Conservation (phyloP, 2,888 invertebrate genomes). For the Lasioglossum vierecki region DNA sequence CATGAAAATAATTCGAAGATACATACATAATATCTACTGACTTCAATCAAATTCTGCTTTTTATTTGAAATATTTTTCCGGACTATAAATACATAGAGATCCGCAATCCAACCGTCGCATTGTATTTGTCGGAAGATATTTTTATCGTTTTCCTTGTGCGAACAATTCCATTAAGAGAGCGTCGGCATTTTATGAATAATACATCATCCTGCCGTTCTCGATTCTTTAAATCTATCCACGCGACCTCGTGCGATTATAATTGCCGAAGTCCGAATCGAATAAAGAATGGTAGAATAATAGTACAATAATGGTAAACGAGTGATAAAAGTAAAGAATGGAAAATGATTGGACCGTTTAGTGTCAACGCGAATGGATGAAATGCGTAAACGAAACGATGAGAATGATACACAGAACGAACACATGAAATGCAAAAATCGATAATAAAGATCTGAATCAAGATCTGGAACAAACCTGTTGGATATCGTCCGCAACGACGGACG, state of each 20-base stretch:
- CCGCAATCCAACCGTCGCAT: background rate
- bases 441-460: background rate
- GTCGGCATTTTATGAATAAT: background rate
- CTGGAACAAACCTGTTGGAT: slow-evolving; percentile 89
- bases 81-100: background rate
- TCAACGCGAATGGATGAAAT: too few relatives aligned
- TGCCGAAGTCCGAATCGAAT: background rate
- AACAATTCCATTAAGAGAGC: background rate
- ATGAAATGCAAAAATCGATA: background rate
- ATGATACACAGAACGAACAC: background rate
- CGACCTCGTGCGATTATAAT: background rate
- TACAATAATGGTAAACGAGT: too few relatives aligned
- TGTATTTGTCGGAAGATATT: background rate
- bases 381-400: background rate
- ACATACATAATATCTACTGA: too few relatives aligned
- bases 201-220: background rate
- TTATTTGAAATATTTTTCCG: background rate
- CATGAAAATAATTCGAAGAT: background rate
- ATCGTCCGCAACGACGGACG: slow-evolving; percentile 90
- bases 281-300: too few relatives aligned
- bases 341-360: too few relatives aligned
- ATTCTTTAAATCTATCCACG: background rate
- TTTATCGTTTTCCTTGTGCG: background rate
- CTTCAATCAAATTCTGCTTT: too few relatives aligned
- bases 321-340: too few relatives aligned